Percentiles rank a stretch among this genome's conserved stretches.
phyloP scores from a whole-genome alignment of 2,888 invertebrate species.

The Strigamia maritima region DNA sequence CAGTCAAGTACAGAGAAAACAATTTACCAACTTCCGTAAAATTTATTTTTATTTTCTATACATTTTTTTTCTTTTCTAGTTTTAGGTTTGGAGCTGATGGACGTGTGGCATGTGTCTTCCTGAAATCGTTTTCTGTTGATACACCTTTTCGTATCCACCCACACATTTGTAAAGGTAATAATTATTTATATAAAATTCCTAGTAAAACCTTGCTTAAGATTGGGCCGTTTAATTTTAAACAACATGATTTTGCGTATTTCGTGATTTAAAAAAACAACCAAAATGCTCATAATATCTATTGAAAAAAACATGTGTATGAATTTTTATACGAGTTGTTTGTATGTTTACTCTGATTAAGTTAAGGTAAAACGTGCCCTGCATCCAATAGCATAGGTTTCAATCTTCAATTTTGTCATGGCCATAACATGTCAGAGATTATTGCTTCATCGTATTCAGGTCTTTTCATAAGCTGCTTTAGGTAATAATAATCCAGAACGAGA shows the following conservation, averaged over 20 bases:
- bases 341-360: neutral
- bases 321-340: neutral
- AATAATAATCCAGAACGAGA: slow-evolving; percentile 7
- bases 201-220: neutral
- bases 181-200: neutral
- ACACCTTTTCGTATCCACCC: slow-evolving; percentile 8
- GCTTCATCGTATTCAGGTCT: slow-evolving; percentile 4
- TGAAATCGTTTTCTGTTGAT: slow-evolving; percentile 10
- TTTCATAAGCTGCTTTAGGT: slow-evolving; percentile 17
- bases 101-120: neutral
- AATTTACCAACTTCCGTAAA: neutral
- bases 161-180: slow-evolving; percentile 26
- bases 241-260: too few relatives aligned
- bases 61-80: neutral
- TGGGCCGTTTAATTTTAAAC: too few relatives aligned
- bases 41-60: neutral
- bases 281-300: neutral
- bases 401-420: slow-evolving; percentile 33
- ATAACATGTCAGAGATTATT: neutral
- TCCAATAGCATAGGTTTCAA: slow-evolving; percentile 25
- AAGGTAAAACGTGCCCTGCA: slow-evolving; percentile 28
- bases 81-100: neutral
- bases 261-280: neutral
- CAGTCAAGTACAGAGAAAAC: neutral
- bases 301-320: neutral